phyloP scores from a whole-genome alignment of 2,888 invertebrate species.

The Reticulitermes lucifugus region DNA sequence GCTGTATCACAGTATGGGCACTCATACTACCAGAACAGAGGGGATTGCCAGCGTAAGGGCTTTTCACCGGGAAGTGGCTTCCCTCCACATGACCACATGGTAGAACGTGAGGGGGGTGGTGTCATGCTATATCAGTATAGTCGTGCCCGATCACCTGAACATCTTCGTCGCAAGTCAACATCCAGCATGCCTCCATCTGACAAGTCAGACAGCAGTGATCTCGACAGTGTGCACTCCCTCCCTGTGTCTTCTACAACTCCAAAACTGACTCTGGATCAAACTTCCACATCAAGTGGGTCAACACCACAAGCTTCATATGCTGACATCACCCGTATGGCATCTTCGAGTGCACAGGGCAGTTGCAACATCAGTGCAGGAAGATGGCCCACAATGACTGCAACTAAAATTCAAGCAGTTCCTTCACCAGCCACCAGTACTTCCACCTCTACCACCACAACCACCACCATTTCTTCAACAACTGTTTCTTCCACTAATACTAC shows the following conservation, averaged over 20 bases:
- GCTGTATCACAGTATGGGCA: conserved; percentile 28
- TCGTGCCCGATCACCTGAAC: conserved; percentile 58
- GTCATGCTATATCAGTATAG: conserved; percentile 50
- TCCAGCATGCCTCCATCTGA: conserved; percentile 85
- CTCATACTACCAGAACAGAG: conserved; percentile 27
- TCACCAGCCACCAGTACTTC: conserved; percentile 3
- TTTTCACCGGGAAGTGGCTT: conserved; percentile 54
- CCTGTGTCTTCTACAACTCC: conserved; percentile 70
- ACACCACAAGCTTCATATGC: conserved; percentile 79
- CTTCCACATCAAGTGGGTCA: conserved; percentile 58
- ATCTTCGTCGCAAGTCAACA: conserved; percentile 75
- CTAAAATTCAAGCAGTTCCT: conserved; percentile 31
- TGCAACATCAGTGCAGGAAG: conserved; percentile 44
- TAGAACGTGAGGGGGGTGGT: conserved; percentile 41
- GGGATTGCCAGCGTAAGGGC: conserved; percentile 39
- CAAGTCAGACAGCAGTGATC: conserved; percentile 82
- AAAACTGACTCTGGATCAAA: conserved; percentile 58
- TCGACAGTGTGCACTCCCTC: conserved; percentile 87
- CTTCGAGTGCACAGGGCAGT: conserved; percentile 49
- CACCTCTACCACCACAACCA: conserved; percentile 10
- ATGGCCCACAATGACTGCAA: conserved; percentile 47
- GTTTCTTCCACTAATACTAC: not conserved
- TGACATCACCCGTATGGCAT: conserved; percentile 78
- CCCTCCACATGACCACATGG: conserved; percentile 51
- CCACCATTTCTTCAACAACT: not conserved